These are phyloP conservation scores for Galeopsomyia nigrocyanea DNA, from an alignment of 2,888 invertebrate species.

Conservation along the genomic window DNA sequence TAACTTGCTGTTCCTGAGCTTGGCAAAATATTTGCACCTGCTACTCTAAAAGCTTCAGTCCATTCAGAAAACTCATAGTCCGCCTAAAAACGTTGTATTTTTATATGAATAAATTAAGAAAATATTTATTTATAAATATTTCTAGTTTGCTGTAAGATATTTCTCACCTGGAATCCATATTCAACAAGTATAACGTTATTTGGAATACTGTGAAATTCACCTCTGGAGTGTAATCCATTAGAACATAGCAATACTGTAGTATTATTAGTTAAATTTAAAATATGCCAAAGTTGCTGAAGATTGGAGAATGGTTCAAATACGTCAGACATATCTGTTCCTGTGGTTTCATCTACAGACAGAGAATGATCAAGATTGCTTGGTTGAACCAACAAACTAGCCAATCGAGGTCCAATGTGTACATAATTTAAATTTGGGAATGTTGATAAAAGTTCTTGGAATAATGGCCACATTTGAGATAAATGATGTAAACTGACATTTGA, in stretches of 20 bases:
- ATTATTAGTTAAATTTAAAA: conserved; percentile 66
- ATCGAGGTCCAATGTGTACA: conserved; percentile 73
- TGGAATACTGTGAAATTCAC: conserved; percentile 69
- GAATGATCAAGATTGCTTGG: conserved; percentile 65
- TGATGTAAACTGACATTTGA: conserved; percentile 70
- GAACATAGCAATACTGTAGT: conserved; percentile 69
- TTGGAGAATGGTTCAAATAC: conserved; percentile 65
- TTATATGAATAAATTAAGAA: too few species aligned
- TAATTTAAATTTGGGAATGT: conserved; percentile 72
- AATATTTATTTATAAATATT: not conserved
- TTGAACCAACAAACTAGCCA: conserved; percentile 72
- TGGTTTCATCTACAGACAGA: conserved; percentile 63
- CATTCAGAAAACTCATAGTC: conserved; percentile 72
- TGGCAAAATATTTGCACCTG: conserved; percentile 70
- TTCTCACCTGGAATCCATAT: conserved; percentile 73
- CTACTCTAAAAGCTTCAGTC: conserved; percentile 69
- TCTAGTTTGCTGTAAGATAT: conserved; percentile 4
- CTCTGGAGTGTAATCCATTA: conserved; percentile 68
- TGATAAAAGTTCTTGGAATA: conserved; percentile 71
- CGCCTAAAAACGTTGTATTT: conserved; percentile 62
- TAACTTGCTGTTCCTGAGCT: conserved; percentile 75
- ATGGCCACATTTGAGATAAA: conserved; percentile 70
- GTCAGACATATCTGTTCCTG: conserved; percentile 67
- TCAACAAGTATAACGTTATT: conserved; percentile 72
- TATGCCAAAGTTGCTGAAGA: conserved; percentile 69